Base-by-base conservation (phyloP, 2,113 vertebrate genomes). In the Chitala chitala region DNA sequence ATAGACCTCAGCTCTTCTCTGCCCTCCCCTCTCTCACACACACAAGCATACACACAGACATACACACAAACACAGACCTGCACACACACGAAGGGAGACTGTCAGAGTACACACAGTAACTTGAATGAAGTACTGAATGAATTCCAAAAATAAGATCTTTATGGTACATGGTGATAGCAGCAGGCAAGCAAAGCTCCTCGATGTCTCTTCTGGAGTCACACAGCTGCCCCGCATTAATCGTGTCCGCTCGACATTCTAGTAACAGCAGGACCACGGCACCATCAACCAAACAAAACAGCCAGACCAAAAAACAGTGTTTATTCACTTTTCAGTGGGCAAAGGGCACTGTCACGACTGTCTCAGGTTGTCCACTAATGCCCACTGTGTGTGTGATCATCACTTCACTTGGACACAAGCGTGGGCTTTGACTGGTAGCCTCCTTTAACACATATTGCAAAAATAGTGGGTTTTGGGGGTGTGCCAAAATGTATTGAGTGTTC, bases 291-390 rank as follows among this genome's bases (percentile, higher is more conserved):
- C 56, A 59, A 59, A 26, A 59, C 29, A 26, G 33, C 15, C 9
- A 13, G 56, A 59, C 4, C 13, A 61, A 61, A 20, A 61, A n/a
- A n/a, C n/a, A n/a, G n/a, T 6, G 13, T 61, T 61, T 61, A 61
- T 61, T 61, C 15, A 72, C 36, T 56, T 53, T 38, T 71, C 55
- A 58, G n/a, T n/a, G n/a, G n/a, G n/a, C n/a, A n/a, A n/a, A n/a
- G n/a, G n/a, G n/a, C n/a, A n/a, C n/a, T 66, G 63, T n/a, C 15
- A 66, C 22, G 38, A 8, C 20, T 33, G n/a, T 26, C 36, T 44
- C 20, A 40, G 17, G n/a, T 66, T 66, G 17, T 10, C 26, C 20
- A 24, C 63, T 20, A 7, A 12, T 66, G 64, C n/a, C n/a, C 22
- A 48, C 38, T 12, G 15, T 15, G 38, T 40, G 22, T 42, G 29